A percentile compares a stretch with the other conserved stretches of the same genome.
These are phyloP conservation scores for Augochlora pura DNA, from an alignment of 1,140 invertebrate species.

Conservation along the genomic window DNA sequence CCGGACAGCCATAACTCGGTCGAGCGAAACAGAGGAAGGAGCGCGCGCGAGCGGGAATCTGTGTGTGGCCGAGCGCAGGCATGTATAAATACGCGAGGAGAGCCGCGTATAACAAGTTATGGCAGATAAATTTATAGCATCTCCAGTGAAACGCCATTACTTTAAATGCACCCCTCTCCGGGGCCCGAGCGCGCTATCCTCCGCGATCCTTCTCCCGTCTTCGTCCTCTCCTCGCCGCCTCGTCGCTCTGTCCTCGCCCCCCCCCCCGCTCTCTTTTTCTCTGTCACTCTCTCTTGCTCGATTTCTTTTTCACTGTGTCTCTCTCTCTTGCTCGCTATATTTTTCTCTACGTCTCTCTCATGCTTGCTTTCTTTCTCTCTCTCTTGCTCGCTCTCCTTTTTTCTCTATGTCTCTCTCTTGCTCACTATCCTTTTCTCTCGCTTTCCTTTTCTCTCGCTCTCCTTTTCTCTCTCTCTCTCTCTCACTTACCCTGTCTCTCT, in stretches of 20 bases:
- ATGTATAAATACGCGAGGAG: constrained; percentile 80
- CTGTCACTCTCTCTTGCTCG: constrained; percentile 21
- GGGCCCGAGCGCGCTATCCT: constrained; percentile 49
- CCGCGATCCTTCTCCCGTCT: constrained; percentile 47
- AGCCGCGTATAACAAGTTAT: constrained; percentile 81
- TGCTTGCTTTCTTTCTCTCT: constrained; percentile 16
- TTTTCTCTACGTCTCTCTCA: constrained; percentile 3
- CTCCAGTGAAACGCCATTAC: constrained; percentile 81
- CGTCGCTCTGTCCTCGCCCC: background rate
- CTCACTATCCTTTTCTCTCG: constrained; percentile 24
- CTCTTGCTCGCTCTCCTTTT: constrained; percentile 28
- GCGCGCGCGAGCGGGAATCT: constrained; percentile 61
- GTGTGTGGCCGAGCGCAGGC: constrained; percentile 78
- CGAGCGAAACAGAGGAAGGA: constrained; percentile 55
- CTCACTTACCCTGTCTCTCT: constrained; percentile 20
- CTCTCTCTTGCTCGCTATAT: too few relatives aligned
- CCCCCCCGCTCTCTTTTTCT: constrained; percentile 30
- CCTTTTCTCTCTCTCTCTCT: background rate
- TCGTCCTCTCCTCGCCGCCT: constrained; percentile 10
- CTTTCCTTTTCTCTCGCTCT: background rate
- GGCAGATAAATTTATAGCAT: constrained; percentile 82
- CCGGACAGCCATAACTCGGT: constrained; percentile 55
- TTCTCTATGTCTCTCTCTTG: constrained; percentile 37
- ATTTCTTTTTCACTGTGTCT: background rate
- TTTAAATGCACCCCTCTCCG: constrained; percentile 78